Evolutionary conservation across 2,113 vertebrate genomes (phyloP).

Genomic region (Ahaetulla prasina): DNA sequence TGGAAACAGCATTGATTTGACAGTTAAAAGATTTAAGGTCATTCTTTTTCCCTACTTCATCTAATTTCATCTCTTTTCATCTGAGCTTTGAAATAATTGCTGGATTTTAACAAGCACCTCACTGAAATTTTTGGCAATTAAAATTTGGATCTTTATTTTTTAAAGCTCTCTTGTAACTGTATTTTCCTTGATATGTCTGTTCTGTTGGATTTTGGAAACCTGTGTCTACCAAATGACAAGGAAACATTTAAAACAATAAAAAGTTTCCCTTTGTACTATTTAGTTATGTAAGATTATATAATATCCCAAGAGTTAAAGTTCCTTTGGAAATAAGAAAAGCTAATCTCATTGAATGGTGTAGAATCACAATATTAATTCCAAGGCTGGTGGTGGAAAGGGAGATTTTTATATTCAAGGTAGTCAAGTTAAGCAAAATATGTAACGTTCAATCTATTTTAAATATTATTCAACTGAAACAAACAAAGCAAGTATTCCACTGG

Average conservation of each 20-base stretch:
- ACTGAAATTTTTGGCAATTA: not conserved
- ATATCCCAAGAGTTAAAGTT: not conserved
- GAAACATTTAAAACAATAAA: not conserved
- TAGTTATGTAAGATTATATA: not conserved
- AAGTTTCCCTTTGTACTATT: not conserved
- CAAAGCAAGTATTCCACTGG: not conserved
- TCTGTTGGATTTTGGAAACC: not conserved
- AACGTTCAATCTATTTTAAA: not conserved
- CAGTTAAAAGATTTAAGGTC: constrained; percentile 18
- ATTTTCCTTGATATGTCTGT: not conserved
- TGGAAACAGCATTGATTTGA: constrained; percentile 23
- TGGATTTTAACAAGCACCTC: not conserved
- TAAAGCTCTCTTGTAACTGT: not conserved
- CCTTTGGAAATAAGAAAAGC: not conserved
- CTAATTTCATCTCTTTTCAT: constrained; percentile 9
- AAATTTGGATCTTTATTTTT: not conserved
- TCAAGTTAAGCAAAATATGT: not conserved
- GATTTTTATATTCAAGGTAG: not conserved
- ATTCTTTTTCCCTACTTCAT: constrained; percentile 32
- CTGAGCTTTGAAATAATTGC: constrained; percentile 22
- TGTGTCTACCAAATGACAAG: not conserved
- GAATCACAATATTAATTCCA: not conserved
- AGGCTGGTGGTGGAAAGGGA: not conserved
- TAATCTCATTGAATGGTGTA: not conserved
- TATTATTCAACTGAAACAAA: not conserved